Base-by-base conservation (phyloP, 2,888 invertebrate species). In the Sphaeridia pumilis region DNA sequence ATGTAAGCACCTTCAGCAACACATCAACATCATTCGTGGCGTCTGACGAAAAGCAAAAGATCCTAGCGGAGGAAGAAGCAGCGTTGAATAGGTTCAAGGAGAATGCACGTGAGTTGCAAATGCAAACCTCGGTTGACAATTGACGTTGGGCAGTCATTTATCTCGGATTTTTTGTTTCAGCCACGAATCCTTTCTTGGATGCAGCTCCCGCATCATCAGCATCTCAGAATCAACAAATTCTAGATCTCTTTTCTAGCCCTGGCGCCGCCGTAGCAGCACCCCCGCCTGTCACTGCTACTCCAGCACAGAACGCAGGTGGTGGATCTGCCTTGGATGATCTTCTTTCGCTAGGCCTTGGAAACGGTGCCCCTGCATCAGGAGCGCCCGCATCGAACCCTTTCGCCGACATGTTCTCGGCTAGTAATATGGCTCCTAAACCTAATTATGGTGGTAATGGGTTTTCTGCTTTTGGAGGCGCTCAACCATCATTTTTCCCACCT, bases 1-100 rank as follows among this genome's bases (percentile, higher is more conserved):
- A 64, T 42, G 62, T 64, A 20, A 57, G 62, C 2, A 58, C 64
- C 17, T 64, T 64, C 45, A 64, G 61, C 53, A 58, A 57, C 46
- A 64, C 64, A 31, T 60, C 60, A 7, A 58, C 64, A 28, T 54
- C 62, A 28, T 64, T 64, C 52, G 62, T 64, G 49, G 64, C 64
- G 10, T 64, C 64, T 14, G 64, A 64, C 48, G 64, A 92, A 55
- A 82, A 83, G 68, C 82, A 85, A 67, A 85, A 88, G 71, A 87
- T 84, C 35, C 73, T 98, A 56, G 94, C 94, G 26, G 94, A 97
- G 69, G 97, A 98, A 70, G 93, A 94, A 71, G 90, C 90, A 25
- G 87, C 87, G 52, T 84, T 97, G 79, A 92, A 87, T 72, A 87
- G 89, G 72, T 87, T 92, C 71, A 94, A 93, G 83, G 94, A 89